A percentile compares a stretch with the other conserved stretches of the same genome.
Evolutionary conservation across 2,797 vertebrate genomes (phyloP).

Genomic region (Helarctos malayanus): DNA sequence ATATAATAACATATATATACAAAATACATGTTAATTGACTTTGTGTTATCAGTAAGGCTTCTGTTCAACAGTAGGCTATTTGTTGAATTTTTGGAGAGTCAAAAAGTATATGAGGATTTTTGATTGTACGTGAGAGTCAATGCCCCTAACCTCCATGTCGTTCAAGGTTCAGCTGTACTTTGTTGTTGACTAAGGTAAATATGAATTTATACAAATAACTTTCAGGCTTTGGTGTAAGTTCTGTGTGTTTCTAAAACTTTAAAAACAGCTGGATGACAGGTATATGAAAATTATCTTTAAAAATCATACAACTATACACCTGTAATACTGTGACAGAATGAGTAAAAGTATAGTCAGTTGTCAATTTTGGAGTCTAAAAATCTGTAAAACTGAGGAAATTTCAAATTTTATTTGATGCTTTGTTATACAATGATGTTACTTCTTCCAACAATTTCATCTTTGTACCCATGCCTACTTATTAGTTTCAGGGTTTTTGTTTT

Average conservation of each 20-base stretch:
- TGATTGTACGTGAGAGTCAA: no score
- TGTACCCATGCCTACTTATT: neutral
- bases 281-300: neutral
- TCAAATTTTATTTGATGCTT: neutral
- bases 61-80: neutral
- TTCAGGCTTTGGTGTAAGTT: neutral
- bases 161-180: neutral
- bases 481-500: conserved; percentile 52
- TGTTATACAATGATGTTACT: neutral
- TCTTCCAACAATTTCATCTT: neutral
- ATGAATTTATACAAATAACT: neutral
- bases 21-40: neutral
- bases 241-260: neutral
- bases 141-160: neutral
- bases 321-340: neutral
- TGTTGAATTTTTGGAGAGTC: neutral
- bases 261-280: neutral
- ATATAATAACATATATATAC: neutral
- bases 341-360: neutral
- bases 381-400: neutral
- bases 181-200: neutral
- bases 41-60: neutral
- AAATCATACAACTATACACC: neutral
- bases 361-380: neutral
- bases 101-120: neutral